Evolutionary conservation across 2,113 vertebrate genomes (phyloP).

Genomic region (Anolis sagrei): DNA sequence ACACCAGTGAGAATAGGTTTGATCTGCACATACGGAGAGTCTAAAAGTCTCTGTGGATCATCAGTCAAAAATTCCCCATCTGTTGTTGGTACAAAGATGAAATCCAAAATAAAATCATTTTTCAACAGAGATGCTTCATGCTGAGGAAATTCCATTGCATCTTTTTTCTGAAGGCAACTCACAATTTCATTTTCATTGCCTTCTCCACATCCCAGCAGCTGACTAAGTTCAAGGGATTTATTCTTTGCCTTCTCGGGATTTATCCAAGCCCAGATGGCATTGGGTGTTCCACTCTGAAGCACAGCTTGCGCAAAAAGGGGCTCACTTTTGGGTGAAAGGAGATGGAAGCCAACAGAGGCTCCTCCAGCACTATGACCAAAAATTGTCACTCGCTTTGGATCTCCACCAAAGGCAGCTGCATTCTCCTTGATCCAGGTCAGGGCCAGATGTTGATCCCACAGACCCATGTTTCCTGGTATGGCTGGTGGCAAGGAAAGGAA

Average conservation of each 20-base stretch:
- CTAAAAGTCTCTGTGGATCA: conserved; percentile 62
- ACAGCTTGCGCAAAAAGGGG: conserved; percentile 73
- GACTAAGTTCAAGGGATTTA: conserved; percentile 45
- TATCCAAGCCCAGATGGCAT: conserved; percentile 65
- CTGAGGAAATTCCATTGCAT: conserved; percentile 37
- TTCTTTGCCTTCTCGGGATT: conserved; percentile 48
- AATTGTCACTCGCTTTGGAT: conserved; percentile 75
- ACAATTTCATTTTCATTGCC: conserved; percentile 47
- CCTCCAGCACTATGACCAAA: conserved; percentile 80
- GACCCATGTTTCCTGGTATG: conserved; percentile 73
- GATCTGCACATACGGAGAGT: conserved; percentile 46
- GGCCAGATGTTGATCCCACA: conserved; percentile 79
- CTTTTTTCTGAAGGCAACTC: conserved; percentile 67
- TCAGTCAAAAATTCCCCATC: conserved; percentile 77
- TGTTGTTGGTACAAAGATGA: conserved; percentile 49
- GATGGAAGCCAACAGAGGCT: conserved; percentile 72
- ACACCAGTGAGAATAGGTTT: conserved; percentile 74
- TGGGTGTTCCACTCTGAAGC: conserved; percentile 76
- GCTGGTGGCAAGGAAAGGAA: conserved; percentile 74
- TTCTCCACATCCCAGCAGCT: conserved; percentile 11
- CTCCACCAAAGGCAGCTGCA: conserved; percentile 77
- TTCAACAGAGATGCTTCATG: not conserved
- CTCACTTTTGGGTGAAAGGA: conserved; percentile 76
- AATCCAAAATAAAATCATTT: not conserved
- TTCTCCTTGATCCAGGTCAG: conserved; percentile 77